Base-by-base conservation (phyloP, 2,888 invertebrate species). In the Stenoptilia bipunctidactyla region DNA sequence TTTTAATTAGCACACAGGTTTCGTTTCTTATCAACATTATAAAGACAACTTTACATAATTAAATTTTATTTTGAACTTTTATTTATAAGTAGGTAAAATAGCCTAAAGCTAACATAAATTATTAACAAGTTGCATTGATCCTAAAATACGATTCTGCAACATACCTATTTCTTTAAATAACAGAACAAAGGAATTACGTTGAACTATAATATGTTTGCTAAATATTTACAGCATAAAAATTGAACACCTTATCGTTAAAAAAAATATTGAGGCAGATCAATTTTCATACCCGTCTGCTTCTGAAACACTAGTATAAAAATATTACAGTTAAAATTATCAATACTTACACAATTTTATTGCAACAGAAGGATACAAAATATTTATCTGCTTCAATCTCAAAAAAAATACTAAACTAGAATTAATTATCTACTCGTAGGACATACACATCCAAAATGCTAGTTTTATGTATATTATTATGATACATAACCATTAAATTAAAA, bases 101-200 rank as follows among this genome's bases (percentile, higher is more conserved):
- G 77, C 72, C 76, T 72, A 73, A 75, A 73, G 75, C 68, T 66
- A 71, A 71, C 82, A 79, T 76, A 77, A 79, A 70, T 66, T 71
- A 75, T 76, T 69, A 75, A 76, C 72, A 70, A 59, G 58, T 65
- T 66, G 57, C 60, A 57, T 62, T 73, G 74, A 77, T 77, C 69
- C 66, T 68, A 70, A 58, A 61, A 69, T 61, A 52, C 56, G 13
- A 20, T 20, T 20, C 8, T 20, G 20, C 20, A 20, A 20, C 20
- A 34, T 5, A 13, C 14, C 34, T 30, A 12, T 9, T 30, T n/a
- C 6, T n/a, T 9, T 30, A 30, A 3, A 12, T 30, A 30, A 30
- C 30, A 30, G 4, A 25, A 14, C 34, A 35, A 39, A 9, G 14
- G 8, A 36, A 30, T 12, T 30, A n/a, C 25, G 15, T 27, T 30